phyloP scores from a whole-genome alignment of 2,888 invertebrate genomes.

The Pristionchus maxplancki region DNA sequence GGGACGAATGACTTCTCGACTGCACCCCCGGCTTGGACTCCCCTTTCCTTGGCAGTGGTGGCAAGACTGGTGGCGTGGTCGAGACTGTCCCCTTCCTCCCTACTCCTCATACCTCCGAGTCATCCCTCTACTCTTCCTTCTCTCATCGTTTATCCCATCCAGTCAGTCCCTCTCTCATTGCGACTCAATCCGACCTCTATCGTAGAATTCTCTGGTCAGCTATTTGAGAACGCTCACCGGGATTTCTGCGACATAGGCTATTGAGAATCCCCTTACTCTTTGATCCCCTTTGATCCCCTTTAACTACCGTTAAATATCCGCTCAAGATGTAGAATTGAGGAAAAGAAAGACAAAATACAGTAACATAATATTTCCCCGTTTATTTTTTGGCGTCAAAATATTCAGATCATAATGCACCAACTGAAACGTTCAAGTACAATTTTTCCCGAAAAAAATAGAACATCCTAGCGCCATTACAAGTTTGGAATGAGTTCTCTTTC shows the following conservation, averaged over 20 bases:
- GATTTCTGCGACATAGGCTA: slow-evolving; percentile 38
- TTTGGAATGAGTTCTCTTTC: not conserved
- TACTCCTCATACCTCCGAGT: not conserved
- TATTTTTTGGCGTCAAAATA: too few species aligned
- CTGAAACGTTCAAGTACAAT: not conserved
- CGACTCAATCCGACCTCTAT: not conserved
- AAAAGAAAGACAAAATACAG: too few species aligned
- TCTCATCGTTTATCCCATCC: not conserved
- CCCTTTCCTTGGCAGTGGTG: not conserved
- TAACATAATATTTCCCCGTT: too few species aligned
- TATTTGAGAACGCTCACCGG: not conserved
- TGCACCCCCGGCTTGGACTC: not conserved
- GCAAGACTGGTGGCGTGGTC: slow-evolving; percentile 27
- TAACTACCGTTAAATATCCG: too few species aligned
- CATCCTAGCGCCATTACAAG: too few species aligned
- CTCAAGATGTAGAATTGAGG: too few species aligned
- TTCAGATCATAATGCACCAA: too few species aligned
- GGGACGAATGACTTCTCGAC: not conserved
- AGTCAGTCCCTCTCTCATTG: too few species aligned
- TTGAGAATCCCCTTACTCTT: too few species aligned
- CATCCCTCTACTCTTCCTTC: not conserved
- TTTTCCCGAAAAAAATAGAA: too few species aligned
- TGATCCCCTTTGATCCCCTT: too few species aligned
- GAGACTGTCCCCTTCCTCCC: not conserved
- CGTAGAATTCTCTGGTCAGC: slow-evolving; percentile 8